Percentiles rank a stretch among this genome's conserved stretches.
Conservation (phyloP, 2,113 vertebrate species). For the Gallinago jamesoni region DNA sequence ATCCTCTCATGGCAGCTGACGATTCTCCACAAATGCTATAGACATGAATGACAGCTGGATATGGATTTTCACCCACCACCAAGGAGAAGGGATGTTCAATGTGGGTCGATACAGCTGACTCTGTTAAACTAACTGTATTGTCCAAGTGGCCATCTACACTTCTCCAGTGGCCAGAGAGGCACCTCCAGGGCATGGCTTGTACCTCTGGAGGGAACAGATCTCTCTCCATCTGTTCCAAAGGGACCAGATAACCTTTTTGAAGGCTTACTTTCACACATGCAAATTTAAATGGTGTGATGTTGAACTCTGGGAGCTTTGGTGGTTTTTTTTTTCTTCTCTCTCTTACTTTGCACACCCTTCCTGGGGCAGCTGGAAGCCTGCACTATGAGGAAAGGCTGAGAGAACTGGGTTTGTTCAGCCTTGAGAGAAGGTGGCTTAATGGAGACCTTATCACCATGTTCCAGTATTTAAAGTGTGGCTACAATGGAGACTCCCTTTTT, state of each 20-base stretch:
- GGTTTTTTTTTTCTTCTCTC: accelerated
- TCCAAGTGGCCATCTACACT: neutral
- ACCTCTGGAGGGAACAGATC: neutral
- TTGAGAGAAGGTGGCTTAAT: neutral
- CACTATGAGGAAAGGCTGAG: neutral
- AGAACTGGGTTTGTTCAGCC: neutral
- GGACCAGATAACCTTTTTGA: neutral
- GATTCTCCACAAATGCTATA: neutral
- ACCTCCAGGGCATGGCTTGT: neutral
- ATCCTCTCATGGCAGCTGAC: neutral
- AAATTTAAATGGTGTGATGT: neutral
- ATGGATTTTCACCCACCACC: neutral
- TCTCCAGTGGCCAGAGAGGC: neutral
- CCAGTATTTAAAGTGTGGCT: neutral
- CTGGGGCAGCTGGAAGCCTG: neutral
- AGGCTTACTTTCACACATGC: neutral
- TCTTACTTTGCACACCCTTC: neutral
- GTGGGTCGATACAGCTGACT: neutral
- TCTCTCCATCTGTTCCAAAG: neutral
- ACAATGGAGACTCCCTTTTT: neutral
- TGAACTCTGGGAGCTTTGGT: neutral
- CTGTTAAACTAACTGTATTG: neutral
- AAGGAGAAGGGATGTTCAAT: neutral
- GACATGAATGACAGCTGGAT: neutral
- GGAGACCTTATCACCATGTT: neutral